Evolutionary conservation across 2,888 invertebrate genomes (phyloP).

Genomic region (Lampropteryx suffumata): DNA sequence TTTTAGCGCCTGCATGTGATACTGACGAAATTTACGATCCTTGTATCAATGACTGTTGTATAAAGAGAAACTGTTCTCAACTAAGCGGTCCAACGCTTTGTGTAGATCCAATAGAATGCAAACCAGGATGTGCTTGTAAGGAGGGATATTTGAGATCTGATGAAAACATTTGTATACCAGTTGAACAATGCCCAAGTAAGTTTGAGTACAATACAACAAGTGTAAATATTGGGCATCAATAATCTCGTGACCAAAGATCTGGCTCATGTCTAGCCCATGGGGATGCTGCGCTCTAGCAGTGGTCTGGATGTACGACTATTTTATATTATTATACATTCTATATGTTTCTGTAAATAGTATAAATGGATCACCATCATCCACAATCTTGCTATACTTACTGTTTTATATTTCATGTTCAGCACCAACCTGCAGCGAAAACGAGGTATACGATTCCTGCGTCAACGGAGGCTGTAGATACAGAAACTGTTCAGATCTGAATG

Average conservation of each 20-base stretch:
- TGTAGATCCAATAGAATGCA: background rate
- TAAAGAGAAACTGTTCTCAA: background rate
- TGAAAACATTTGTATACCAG: background rate
- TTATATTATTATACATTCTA: no score
- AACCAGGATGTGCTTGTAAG: background rate
- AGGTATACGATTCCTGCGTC: constrained; percentile 31
- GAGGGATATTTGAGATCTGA: background rate
- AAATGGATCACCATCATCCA: no score
- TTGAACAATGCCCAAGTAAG: background rate
- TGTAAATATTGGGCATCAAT: no score
- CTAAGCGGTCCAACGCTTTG: background rate
- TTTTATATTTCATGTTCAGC: no score
- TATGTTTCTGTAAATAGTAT: no score
- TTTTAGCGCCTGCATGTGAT: background rate
- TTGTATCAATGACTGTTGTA: background rate
- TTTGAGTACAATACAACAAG: no score
- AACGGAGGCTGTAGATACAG: constrained; percentile 37
- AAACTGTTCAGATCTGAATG: constrained; percentile 33
- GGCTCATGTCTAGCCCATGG: no score
- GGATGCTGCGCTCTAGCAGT: no score
- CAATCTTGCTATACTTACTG: no score
- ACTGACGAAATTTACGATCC: background rate
- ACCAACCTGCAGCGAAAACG: constrained; percentile 26
- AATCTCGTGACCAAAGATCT: no score
- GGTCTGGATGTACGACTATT: no score